Evolutionary conservation across 2,888 invertebrate species (phyloP), one percentile per base, ranked within the genome.

Genomic region (Buathra laborator): DNA sequence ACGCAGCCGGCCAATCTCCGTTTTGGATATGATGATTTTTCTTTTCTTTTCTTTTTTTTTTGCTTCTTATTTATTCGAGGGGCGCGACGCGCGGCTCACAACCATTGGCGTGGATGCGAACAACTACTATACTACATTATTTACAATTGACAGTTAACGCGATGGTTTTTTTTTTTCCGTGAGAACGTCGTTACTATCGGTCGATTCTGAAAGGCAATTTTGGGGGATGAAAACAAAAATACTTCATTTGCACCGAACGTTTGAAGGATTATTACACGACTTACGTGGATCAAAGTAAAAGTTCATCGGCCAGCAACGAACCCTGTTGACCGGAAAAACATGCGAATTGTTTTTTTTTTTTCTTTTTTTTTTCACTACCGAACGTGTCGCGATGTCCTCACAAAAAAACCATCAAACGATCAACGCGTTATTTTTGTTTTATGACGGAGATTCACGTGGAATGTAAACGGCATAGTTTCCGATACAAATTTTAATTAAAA

Each of bases 51-150:
- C 0, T 24, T 24, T 24, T 24, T 24, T 24, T 24, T 24, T 24
- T 24, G 1, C 24, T 29, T 53, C 24, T 62, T 71, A 72, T 74
- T 72, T 37, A 59, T 43, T 64, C 66, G 68, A 86, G 74, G 70
- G 44, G 16, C 68, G 72, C 59, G 68, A 83, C 62, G 72, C 79
- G 67, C 70, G 77, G 79, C 71, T 81, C 74, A 88, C 88, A 86
- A 88, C 89, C 86, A 87, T 87, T 86, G 86, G 88, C 83, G 83
- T 87, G 85, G n/a, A 79, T 87, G 88, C 74, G 84, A 87, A 83
- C 86, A 84, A 72, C 87, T 90, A 89, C 86, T 90, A 90, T 90
- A 82, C 90, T 90, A 91, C 90, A 92, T 88, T 92, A 92, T 92
- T 89, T 92, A 92, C 92, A 92, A 76, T 83, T 86, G 87, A 89